Base-by-base conservation (phyloP, 2,888 invertebrate genomes). In the Drosophila atripex region DNA sequence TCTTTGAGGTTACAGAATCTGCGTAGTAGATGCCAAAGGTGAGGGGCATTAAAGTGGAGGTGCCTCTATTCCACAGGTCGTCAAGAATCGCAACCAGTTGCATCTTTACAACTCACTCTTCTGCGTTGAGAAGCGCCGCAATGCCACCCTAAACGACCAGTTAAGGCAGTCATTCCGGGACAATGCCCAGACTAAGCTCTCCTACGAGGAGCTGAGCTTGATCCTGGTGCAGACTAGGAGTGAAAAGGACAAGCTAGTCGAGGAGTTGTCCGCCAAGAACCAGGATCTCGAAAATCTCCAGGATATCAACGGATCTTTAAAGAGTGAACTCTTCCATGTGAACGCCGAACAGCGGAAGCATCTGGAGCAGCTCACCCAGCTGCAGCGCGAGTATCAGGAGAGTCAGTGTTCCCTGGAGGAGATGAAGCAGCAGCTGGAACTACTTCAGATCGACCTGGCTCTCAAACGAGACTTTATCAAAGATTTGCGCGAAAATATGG, bases 51-150 rank as follows among this genome's bases (percentile, higher is more conserved):
- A 2, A 8, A 8, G 7, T 28, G 4, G 7, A 25, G 8, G 7
- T 14, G 1, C 6, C n/a, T n/a, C n/a, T n/a, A n/a, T n/a, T n/a
- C n/a, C n/a, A 25, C 28, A 91, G 91, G 77, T 85, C n/a, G 79
- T 88, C 0, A 91, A 91, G 61, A 77, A 77, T 2, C 91, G 90
- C 63, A 91, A 89, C 59, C 90, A 91, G 56, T 65, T 91, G 58
- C 90, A 91, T 54, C 90, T 90, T 2, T 85, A 88, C 16, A 90
- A 89, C 28, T 85, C 90, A 0, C 80, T 91, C 0, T 91, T 90
- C 32, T 87, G 88, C 0, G 87, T 89, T 25, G 91, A 91, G 60
- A 89, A 90, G 53, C 90, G 89, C 43, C 89, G 87, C 28, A 91
- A 90, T 49, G 89, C 89, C 11, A 86, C 90, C 0, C 63, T 91